Conservation (phyloP, 2,113 vertebrate species). For the Edolisoma coerulescens region DNA sequence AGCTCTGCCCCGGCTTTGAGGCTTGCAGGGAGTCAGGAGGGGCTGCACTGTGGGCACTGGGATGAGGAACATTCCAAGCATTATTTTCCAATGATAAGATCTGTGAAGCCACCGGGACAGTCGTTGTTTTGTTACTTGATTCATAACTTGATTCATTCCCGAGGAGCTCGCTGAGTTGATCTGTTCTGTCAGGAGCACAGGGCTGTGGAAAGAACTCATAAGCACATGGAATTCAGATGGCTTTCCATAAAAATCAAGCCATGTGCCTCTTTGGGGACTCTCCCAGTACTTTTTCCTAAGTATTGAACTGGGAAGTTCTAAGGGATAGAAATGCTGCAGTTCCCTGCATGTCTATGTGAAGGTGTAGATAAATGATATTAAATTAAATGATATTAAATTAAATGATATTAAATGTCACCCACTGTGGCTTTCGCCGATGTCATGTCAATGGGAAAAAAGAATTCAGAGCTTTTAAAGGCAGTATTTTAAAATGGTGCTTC, state of each 20-base stretch:
- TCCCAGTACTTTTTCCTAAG: neutral
- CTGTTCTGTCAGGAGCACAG: neutral
- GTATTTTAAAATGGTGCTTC: neutral
- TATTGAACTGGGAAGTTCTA: neutral
- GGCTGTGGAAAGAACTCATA: neutral
- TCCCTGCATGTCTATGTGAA: neutral
- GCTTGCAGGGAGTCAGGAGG: neutral
- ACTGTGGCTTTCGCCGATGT: neutral
- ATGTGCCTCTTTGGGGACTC: neutral
- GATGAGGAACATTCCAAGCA: conserved; percentile 38
- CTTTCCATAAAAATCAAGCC: neutral
- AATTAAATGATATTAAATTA: neutral
- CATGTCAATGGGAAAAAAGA: neutral
- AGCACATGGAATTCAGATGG: neutral
- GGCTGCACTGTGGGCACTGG: neutral
- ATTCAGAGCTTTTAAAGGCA: neutral
- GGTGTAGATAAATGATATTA: neutral
- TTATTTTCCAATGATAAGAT: conserved; percentile 41
- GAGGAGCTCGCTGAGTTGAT: neutral
- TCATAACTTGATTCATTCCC: neutral
- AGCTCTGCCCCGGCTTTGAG: conserved; percentile 14
- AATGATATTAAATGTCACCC: neutral
- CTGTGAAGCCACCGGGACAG: neutral
- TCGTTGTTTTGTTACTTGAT: conserved; percentile 16
- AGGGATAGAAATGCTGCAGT: neutral